Conservation (phyloP, 53 echinoderm and acorn worm species). For the Echinometra lucunter region DNA sequence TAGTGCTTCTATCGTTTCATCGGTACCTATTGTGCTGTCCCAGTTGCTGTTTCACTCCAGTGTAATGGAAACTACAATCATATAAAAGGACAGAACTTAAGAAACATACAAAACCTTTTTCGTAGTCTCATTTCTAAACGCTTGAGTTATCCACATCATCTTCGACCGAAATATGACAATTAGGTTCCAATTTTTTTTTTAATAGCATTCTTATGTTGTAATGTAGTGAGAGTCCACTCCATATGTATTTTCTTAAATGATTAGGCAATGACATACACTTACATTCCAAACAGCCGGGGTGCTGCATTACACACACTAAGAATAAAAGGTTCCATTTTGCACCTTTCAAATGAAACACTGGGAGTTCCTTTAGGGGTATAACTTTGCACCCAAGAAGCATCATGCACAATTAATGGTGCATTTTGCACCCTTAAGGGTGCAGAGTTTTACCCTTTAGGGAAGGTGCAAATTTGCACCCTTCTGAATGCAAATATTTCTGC, state of each 20-base stretch:
- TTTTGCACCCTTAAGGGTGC: too few species aligned
- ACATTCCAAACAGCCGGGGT: neutral
- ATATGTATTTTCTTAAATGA: neutral
- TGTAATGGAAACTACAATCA: neutral
- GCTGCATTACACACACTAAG: too few species aligned
- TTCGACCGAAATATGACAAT: neutral
- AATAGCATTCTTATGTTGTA: neutral
- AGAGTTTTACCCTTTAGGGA: too few species aligned
- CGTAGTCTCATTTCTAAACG: neutral
- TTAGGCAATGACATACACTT: neutral
- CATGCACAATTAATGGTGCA: too few species aligned
- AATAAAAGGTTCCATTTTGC: too few species aligned
- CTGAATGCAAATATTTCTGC: too few species aligned
- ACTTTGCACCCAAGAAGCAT: too few species aligned
- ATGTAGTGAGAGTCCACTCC: neutral
- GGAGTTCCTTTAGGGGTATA: too few species aligned
- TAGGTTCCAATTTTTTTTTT: neutral
- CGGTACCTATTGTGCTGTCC: neutral
- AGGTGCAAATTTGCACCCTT: too few species aligned
- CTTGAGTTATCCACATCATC: neutral
- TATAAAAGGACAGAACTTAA: neutral
- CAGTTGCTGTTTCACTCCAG: neutral
- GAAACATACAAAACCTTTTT: neutral
- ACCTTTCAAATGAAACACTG: too few species aligned
- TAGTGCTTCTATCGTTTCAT: neutral